Conservation (phyloP, 2,113 vertebrate species). For the Brachyhypopomus gauderio region DNA sequence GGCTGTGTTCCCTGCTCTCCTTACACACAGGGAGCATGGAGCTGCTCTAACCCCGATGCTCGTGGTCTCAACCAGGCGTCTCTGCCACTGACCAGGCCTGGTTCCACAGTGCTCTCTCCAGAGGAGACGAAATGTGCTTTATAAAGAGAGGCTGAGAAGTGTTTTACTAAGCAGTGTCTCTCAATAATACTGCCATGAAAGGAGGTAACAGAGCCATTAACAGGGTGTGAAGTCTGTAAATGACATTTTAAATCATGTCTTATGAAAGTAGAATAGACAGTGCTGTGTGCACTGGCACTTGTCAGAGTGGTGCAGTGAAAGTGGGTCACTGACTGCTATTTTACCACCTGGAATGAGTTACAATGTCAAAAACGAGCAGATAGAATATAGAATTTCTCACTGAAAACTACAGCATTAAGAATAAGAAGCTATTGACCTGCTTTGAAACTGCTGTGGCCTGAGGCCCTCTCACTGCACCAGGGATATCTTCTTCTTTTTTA, state of each 20-base stretch:
- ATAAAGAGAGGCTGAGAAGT: background rate
- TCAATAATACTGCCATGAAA: background rate
- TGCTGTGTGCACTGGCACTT: background rate
- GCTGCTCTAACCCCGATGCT: background rate
- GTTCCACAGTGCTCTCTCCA: background rate
- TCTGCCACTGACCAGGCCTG: background rate
- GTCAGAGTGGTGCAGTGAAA: background rate
- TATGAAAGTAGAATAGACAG: background rate
- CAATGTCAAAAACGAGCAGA: background rate
- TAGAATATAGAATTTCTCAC: background rate
- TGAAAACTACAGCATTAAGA: background rate
- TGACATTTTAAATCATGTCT: background rate
- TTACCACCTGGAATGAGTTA: background rate
- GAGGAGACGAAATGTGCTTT: background rate
- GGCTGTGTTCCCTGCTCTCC: background rate
- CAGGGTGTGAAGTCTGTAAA: background rate
- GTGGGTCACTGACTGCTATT: background rate
- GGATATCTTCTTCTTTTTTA: constrained; percentile 29
- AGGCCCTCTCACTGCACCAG: constrained; percentile 16
- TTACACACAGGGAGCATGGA: background rate
- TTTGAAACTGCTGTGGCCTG: constrained; percentile 24
- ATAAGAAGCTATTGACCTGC: background rate
- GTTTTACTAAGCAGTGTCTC: background rate
- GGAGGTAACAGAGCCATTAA: background rate
- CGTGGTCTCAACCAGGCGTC: too few relatives aligned